phyloP scores from a whole-genome alignment of 30 jellyfish, hydroid and myxozoan species.

The Hydra vulgaris region DNA sequence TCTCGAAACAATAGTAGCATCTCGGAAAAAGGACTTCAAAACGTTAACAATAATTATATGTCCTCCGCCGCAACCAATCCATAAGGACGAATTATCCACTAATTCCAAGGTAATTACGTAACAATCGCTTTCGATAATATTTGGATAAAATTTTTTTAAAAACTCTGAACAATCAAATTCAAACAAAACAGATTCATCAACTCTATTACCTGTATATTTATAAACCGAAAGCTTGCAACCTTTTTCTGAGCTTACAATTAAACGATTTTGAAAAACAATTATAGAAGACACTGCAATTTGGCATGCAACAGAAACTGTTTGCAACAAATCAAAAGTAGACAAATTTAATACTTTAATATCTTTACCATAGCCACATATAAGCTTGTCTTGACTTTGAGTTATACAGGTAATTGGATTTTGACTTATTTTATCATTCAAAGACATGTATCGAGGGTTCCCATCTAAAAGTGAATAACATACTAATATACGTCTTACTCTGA shows the following conservation, averaged over 20 bases:
- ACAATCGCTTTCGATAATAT: slow-evolving; percentile 35
- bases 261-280: neutral
- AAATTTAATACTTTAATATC: neutral
- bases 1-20: neutral
- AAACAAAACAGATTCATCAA: neutral
- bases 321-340: neutral
- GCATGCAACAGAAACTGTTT: neutral
- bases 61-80: slow-evolving; percentile 92
- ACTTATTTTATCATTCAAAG: neutral
- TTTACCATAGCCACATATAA: neutral
- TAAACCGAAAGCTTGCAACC: neutral
- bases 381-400: neutral
- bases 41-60: slow-evolving; percentile 40
- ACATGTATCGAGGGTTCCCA: neutral
- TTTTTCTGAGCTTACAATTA: neutral
- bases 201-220: neutral
- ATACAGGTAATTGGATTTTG: neutral
- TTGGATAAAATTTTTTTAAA: neutral
- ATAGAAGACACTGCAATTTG: neutral
- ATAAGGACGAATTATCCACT: slow-evolving; percentile 34
- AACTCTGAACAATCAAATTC: slow-evolving; percentile 6
- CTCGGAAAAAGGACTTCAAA: neutral
- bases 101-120: slow-evolving; percentile 33
- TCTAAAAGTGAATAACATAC: too few relatives aligned
- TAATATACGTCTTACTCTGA: too few relatives aligned